Conservation (phyloP, 2,888 invertebrate species). For the Drosophila trichaetosa region DNA sequence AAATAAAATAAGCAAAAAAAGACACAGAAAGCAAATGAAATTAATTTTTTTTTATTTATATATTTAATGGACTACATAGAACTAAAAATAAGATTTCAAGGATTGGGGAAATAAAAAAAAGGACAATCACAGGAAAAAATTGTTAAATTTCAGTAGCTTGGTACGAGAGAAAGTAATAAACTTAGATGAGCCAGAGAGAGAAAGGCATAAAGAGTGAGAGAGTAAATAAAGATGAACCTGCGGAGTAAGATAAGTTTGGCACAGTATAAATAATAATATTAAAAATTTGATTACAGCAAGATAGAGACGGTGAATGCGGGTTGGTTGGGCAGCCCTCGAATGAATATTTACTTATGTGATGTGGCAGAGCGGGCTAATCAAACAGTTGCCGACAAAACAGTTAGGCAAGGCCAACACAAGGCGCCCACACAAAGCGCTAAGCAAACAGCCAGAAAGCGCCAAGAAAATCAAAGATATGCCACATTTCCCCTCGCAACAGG, state of each 20-base stretch:
- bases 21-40: neutral
- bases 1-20: too few relatives aligned
- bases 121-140: neutral
- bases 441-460: constrained; percentile 40
- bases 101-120: neutral
- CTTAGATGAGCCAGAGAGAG: neutral
- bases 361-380: constrained; percentile 65
- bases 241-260: neutral
- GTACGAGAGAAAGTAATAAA: neutral
- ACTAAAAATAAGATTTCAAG: neutral
- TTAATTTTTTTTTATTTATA: too few relatives aligned
- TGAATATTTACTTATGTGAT: constrained; percentile 42
- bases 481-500: constrained; percentile 8
- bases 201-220: neutral
- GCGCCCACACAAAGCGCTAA: constrained; percentile 46
- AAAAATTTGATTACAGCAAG: neutral
- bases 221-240: neutral
- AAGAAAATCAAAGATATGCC: constrained; percentile 41
- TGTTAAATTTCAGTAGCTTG: neutral
- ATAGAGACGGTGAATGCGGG: neutral
- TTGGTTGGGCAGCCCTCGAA: constrained; percentile 23
- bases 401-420: constrained; percentile 42
- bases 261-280: neutral
- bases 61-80: too few relatives aligned
- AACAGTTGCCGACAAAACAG: constrained; percentile 54